A percentile compares a stretch with the other conserved stretches of the same genome.
phyloP scores from a whole-genome alignment of 2,113 vertebrate species.

The Balaenoptera acutorostrata region DNA sequence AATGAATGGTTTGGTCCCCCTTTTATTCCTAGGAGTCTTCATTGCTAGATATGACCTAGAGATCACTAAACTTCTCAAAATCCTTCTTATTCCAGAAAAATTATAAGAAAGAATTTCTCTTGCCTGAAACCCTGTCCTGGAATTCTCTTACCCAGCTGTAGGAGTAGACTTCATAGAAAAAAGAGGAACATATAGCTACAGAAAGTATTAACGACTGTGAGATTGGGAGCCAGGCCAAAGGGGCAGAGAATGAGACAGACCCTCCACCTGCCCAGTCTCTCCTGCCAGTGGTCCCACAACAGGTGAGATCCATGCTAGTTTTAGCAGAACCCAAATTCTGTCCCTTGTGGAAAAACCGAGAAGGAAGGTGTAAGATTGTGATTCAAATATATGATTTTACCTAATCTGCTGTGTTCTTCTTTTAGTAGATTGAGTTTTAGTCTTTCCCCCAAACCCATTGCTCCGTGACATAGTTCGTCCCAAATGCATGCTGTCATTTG shows the following conservation, averaged over 20 bases:
- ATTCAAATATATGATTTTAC: neutral
- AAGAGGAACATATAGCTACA: neutral
- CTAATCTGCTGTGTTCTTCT: neutral
- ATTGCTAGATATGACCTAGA: neutral
- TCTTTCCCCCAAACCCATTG: neutral
- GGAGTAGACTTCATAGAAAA: neutral
- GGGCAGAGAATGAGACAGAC: neutral
- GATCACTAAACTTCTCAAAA: neutral
- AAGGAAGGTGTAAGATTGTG: neutral
- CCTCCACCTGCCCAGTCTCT: neutral
- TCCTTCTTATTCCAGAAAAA: neutral
- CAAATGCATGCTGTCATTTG: neutral
- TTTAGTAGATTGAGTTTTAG: neutral
- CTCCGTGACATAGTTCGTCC: neutral
- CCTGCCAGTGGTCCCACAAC: fast-evolving
- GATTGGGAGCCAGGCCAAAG: neutral
- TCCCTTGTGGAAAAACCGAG: neutral
- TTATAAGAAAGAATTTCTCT: neutral
- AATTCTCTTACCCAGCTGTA: neutral
- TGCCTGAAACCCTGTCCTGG: neutral
- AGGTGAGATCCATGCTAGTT: neutral
- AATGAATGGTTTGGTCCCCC: neutral
- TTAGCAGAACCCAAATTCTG: neutral
- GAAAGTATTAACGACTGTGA: neutral
- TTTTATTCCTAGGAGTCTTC: neutral